A percentile compares a stretch with the other conserved stretches of the same genome.
Evolutionary conservation across 2,113 vertebrate genomes (phyloP).

Genomic region (Choloepus hoffmanni): DNA sequence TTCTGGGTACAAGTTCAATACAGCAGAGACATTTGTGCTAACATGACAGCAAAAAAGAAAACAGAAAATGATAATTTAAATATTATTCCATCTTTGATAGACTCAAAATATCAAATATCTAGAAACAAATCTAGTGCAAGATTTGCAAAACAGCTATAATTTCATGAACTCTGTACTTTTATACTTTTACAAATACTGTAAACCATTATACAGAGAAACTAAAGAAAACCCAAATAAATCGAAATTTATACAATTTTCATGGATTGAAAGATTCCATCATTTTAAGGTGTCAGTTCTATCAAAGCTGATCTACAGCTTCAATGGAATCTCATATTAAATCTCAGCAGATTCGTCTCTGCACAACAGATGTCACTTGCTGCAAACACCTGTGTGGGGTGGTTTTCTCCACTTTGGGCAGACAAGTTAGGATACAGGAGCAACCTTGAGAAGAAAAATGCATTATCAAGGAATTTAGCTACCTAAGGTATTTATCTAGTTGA

Average conservation of each 20-base stretch:
- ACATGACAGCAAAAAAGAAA: neutral
- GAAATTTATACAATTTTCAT: neutral
- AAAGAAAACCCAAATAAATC: neutral
- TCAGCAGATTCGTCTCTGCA: neutral
- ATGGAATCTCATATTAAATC: neutral
- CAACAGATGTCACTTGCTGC: no score
- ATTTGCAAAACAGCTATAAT: neutral
- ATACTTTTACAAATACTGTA: neutral
- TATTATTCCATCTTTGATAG: neutral
- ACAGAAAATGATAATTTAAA: neutral
- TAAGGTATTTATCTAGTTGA: neutral
- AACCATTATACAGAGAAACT: neutral
- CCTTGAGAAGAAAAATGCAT: no score
- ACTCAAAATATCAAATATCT: neutral
- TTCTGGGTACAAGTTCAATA: neutral
- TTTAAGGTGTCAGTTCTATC: neutral
- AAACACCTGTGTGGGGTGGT: accelerated
- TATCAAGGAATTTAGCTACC: neutral
- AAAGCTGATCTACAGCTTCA: neutral
- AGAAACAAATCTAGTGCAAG: neutral
- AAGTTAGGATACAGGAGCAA: neutral
- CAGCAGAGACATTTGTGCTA: neutral
- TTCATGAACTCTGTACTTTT: neutral
- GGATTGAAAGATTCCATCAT: neutral
- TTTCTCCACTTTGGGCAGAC: neutral